Conservation (phyloP, 2,113 vertebrate genomes). For the Cinclus mexicanus region DNA sequence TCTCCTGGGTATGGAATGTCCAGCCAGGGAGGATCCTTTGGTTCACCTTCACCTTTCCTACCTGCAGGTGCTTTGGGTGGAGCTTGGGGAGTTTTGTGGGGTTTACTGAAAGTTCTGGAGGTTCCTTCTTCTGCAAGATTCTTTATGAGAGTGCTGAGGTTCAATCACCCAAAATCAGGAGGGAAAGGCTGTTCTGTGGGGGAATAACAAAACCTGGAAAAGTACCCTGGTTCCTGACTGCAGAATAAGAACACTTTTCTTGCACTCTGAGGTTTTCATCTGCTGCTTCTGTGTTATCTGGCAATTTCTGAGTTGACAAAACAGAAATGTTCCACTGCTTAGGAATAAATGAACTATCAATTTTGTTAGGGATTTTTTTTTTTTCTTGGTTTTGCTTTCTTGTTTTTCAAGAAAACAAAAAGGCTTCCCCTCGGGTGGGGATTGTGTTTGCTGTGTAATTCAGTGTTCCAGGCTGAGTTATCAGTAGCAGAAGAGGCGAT, state of each 20-base stretch:
- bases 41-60: not conserved
- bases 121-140: not conserved
- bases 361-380: not conserved
- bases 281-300: not conserved
- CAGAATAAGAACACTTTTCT: not conserved
- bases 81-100: not conserved
- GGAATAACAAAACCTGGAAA: not conserved
- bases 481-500: rapidly evolving
- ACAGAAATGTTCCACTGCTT: not conserved
- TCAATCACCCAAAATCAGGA: not conserved
- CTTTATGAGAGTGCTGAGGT: not conserved
- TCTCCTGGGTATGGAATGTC: rapidly evolving
- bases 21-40: not conserved
- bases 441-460: not conserved
- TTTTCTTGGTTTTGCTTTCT: not conserved
- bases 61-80: not conserved
- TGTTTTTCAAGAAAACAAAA: not conserved
- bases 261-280: not conserved
- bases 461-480: not conserved
- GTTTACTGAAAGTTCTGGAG: not conserved
- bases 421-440: rapidly evolving
- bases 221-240: not conserved
- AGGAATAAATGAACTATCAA: not conserved
- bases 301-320: not conserved
- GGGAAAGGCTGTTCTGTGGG: not conserved